Base-by-base conservation (phyloP, 2,797 vertebrate species). In the Buceros bicornis region DNA sequence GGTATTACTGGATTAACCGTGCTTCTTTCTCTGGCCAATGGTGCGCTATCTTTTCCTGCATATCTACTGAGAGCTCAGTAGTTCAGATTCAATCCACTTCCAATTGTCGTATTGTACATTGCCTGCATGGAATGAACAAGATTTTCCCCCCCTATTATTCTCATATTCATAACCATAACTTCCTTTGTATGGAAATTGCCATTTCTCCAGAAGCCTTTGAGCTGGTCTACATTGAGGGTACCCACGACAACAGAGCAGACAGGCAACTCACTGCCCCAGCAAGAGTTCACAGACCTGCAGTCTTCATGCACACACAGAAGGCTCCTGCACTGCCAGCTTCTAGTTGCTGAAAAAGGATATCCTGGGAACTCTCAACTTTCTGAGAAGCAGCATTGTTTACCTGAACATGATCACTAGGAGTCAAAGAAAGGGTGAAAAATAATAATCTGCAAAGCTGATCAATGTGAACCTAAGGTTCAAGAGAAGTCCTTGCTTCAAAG, bases 361-460 rank as follows among this genome's bases (percentile, higher is more conserved):
- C 64, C 93, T 90, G 79, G 72, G 85, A 95, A 95, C 54, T 22
- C 67, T 67, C 73, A 81, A 0, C 91, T 67, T 82, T 73, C 71
- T 94, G 65, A 94, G 91, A 71, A 94, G 79, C 72, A 88, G 66
- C 89, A 91, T 92, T 96, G 89, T 94, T 84, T 94, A 96, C 78
- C 74, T 80, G 89, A 94, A 93, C 29, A 65, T 48, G 81, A 95
- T 89, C 35, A 0, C 62, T 35, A 43, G 35, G 50, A 95, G 58
- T 79, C 62, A 94, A 89, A 94, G 84, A 94, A 69, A 89, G 42
- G 42, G 83, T 84, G 62, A 89, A 92, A 97, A 94, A 83, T 37
- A 96, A 93, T 85, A 94, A 87, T 50, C 43, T 76, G 56, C 74
- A 85, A 91, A 94, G 54, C 71, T 87, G 47, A 89, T 87, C 81